These are phyloP conservation scores for Drosophila grimshawi DNA, from an alignment of 1,140 invertebrate genomes.

Conservation along the genomic window DNA sequence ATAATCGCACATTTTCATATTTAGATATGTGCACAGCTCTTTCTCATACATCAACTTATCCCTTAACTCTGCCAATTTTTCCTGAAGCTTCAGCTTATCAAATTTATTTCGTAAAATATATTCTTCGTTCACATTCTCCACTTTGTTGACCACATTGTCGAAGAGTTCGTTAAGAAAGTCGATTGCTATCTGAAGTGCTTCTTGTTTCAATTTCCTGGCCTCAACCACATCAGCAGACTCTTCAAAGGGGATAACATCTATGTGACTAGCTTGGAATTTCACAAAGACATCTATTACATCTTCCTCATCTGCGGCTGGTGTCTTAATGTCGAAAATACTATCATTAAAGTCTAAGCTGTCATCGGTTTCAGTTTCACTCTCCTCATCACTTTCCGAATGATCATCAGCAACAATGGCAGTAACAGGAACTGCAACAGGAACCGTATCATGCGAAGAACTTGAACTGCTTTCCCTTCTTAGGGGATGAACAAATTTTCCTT, in stretches of 20 bases:
- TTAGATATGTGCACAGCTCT: constrained; percentile 15
- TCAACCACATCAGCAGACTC: background rate
- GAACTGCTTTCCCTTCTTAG: too few relatives aligned
- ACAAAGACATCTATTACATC: background rate
- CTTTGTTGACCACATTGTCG: background rate
- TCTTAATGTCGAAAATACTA: background rate
- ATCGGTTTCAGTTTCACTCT: too few relatives aligned
- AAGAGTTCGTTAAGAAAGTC: constrained; percentile 37
- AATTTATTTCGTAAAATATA: background rate
- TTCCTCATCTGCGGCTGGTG: background rate
- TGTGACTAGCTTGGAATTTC: background rate
- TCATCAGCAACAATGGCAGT: too few relatives aligned
- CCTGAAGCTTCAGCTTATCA: constrained; percentile 35
- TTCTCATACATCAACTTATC: background rate
- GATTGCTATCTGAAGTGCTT: background rate
- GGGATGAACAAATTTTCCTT: background rate
- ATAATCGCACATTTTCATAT: constrained; percentile 39
- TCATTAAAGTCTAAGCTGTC: background rate
- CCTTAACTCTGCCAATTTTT: background rate
- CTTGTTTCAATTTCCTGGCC: background rate
- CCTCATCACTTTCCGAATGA: background rate
- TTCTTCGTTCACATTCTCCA: background rate
- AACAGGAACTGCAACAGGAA: too few relatives aligned
- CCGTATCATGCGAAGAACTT: too few relatives aligned
- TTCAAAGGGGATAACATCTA: background rate